phyloP scores from a whole-genome alignment of 2,797 vertebrate species.

The Phaenicophaeus curvirostris region DNA sequence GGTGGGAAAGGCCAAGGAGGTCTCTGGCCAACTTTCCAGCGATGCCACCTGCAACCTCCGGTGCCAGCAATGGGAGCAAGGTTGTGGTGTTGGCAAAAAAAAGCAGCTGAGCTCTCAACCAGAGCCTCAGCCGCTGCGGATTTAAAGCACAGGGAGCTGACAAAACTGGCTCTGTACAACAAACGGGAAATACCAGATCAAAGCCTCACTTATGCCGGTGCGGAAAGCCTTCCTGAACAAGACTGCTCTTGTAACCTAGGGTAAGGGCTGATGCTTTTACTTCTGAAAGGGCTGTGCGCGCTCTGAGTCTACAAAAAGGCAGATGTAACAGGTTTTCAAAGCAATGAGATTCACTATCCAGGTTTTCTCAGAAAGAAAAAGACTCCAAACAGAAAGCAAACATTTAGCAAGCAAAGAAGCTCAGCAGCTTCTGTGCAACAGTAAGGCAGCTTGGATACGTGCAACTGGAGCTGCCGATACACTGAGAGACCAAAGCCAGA shows the following conservation, averaged over 20 bases:
- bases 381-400: not conserved
- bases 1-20: not conserved
- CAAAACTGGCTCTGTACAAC: not conserved
- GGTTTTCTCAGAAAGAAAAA: not conserved
- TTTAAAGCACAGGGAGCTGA: not conserved
- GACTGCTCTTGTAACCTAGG: not conserved
- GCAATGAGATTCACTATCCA: not conserved
- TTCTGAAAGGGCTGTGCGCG: not conserved
- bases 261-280: not conserved
- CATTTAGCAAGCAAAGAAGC: not conserved
- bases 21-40: not conserved
- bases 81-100: not conserved
- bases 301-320: not conserved
- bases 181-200: not conserved
- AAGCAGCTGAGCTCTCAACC: not conserved
- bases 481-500: not conserved
- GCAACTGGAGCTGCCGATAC: not conserved
- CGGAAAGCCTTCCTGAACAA: not conserved
- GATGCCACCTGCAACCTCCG: not conserved
- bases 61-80: not conserved
- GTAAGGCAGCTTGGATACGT: not conserved
- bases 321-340: not conserved
- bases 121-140: not conserved
- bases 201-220: not conserved
- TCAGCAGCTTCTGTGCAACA: not conserved